Evolutionary conservation across 2,113 vertebrate genomes (phyloP), one percentile per base, ranked within the genome.

Genomic region (Mormyrus iriodes): DNA sequence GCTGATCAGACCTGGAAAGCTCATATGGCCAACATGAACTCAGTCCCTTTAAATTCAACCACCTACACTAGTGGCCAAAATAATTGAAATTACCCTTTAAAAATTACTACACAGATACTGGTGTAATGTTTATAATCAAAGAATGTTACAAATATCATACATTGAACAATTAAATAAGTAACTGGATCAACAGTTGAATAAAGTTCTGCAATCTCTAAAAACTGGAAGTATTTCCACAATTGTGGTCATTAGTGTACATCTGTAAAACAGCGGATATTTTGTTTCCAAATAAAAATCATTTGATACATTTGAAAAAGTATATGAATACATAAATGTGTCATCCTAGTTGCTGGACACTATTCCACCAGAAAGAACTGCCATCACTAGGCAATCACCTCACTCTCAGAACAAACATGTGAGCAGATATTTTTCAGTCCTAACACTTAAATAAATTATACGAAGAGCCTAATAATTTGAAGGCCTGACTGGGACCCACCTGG

Each of bases 401-500:
- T n/a, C 55, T 2, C 21, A 58, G 55, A 6, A n/a, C 21, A 58
- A 24, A 0, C 0, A 21, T 24, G 55, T 8, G 53, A 55, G 21
- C 55, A 24, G 55, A 58, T 58, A 2, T 24, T 58, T 58, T 58
- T 58, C 55, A 58, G 55, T 58, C 24, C 21, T 58, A 24, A 24
- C 1, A 58, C 5, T 5, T 58, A 58, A 24, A 39, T 35, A 82
- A 44, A 21, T 19, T 39, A 82, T 19, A 42, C 17, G 0, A 7
- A 79, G 13, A 39, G 10, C 24, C n/a, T n/a, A n/a, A 53, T 24
- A 76, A 83, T 55, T 5, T 44, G n/a, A 39, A 7, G 24, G 51
- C 5, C 13, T 55, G 48, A 46, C 15, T 86, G 35, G 46, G 15
- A 52, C 91, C 85, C 92, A 99, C 98, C 98, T 98, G 89, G 96